Conservation (phyloP, 1,140 invertebrate species). For the Globodera ellingtonae region DNA sequence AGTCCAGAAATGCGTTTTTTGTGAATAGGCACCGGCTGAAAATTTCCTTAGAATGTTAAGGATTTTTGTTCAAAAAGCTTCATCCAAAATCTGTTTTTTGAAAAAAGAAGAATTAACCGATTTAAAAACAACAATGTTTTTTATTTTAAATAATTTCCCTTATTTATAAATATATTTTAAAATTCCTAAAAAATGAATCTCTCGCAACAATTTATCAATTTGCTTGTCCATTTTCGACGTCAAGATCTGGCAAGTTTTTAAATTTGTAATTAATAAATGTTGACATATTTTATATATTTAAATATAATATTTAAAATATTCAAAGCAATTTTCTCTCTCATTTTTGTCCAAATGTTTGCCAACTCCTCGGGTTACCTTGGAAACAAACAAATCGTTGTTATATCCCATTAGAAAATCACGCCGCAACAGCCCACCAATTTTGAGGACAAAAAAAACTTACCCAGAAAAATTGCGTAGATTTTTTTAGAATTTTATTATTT, state of each 20-base stretch:
- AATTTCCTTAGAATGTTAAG: too few species aligned
- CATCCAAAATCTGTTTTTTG: too few species aligned
- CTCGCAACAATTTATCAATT: constrained; percentile 45
- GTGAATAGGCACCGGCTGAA: too few species aligned
- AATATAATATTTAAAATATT: constrained; percentile 1
- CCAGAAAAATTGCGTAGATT: background rate
- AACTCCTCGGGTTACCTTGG: constrained; percentile 21
- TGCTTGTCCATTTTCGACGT: constrained; percentile 51
- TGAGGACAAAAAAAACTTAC: constrained; percentile 11
- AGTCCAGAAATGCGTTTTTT: too few species aligned
- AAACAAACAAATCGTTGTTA: constrained; percentile 15
- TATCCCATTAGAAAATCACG: too few species aligned
- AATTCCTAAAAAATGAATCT: constrained; percentile 28
- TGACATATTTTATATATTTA: constrained; percentile 20
- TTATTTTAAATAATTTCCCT: too few species aligned
- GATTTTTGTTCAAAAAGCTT: too few species aligned
- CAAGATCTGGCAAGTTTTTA: constrained; percentile 50
- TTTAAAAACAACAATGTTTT: too few species aligned
- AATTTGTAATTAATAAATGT: constrained; percentile 1
- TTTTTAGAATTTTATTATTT: background rate
- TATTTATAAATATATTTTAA: background rate
- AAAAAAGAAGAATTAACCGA: too few species aligned
- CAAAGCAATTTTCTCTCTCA: constrained; percentile 2
- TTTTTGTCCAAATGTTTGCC: background rate
- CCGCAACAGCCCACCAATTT: too few species aligned